Conservation (phyloP, 2,888 invertebrate species). For the Ecdyonurus torrentis region DNA sequence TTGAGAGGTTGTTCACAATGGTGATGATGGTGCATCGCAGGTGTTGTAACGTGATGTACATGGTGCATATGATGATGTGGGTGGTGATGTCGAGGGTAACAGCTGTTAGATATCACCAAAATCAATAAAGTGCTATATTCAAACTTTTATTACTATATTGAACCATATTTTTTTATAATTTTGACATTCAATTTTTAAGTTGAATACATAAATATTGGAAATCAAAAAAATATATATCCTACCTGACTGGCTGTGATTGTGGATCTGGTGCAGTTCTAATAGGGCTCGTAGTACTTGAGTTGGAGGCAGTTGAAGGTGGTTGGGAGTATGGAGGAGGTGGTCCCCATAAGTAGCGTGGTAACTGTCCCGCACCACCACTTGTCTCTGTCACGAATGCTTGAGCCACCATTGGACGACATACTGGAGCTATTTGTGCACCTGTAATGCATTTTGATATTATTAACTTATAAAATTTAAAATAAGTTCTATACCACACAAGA, state of each 20-base stretch:
- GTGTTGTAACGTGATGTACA: neutral
- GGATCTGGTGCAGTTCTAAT: constrained; percentile 9
- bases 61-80: neutral
- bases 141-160: no score
- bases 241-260: constrained; percentile 8
- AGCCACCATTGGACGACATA: neutral
- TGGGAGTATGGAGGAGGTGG: constrained; percentile 65
- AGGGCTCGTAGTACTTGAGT: constrained; percentile 3
- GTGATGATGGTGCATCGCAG: constrained; percentile 5
- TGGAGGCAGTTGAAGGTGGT: constrained; percentile 26
- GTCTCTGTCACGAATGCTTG: neutral
- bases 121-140: no score
- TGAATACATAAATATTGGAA: no score
- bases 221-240: no score
- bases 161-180: no score
- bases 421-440: neutral
- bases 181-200: no score
- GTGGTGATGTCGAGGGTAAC: neutral
- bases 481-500: no score
- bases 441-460: no score
- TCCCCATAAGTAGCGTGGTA: constrained; percentile 49
- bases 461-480: no score
- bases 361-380: neutral
- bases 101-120: no score
- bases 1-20: constrained; percentile 4